Evolutionary conservation across 2,888 invertebrate genomes (phyloP).

Genomic region (Torymus texanus): DNA sequence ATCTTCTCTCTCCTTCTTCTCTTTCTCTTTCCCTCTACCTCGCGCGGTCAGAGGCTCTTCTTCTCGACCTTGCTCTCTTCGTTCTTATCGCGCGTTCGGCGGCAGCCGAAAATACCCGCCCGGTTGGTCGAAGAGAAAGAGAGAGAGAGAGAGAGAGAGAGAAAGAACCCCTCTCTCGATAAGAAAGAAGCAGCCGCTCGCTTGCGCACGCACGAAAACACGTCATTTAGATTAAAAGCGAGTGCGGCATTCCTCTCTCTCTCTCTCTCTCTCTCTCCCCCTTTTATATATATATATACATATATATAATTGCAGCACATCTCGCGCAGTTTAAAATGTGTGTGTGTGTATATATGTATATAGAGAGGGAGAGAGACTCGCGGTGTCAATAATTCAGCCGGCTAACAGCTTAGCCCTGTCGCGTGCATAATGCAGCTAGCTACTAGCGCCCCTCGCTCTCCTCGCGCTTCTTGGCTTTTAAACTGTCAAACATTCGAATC

Average conservation of each 20-base stretch:
- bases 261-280: background rate
- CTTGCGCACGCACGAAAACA: constrained; percentile 65
- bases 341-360: constrained; percentile 71
- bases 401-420: constrained; percentile 75
- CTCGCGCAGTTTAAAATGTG: constrained; percentile 70
- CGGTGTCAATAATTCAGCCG: constrained; percentile 73
- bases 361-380: constrained; percentile 71
- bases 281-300: no score
- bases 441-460: constrained; percentile 25
- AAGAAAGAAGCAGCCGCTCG: background rate
- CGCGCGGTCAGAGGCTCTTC: background rate
- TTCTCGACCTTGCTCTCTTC: constrained; percentile 33
- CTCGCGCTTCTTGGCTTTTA: constrained; percentile 71
- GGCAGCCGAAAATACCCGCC: constrained; percentile 60
- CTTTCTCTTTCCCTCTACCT: background rate
- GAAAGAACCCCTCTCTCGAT: no score
- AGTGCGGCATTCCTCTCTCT: constrained; percentile 31
- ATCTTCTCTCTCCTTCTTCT: background rate
- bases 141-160: no score
- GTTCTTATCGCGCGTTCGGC: constrained; percentile 56
- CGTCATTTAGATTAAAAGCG: constrained; percentile 71
- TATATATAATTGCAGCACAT: no score
- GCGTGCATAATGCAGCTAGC: constrained; percentile 72
- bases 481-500: constrained; percentile 73
- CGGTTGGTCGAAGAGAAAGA: background rate